phyloP scores from a whole-genome alignment of 2,888 invertebrate species.

The Cephus pygmeus region DNA sequence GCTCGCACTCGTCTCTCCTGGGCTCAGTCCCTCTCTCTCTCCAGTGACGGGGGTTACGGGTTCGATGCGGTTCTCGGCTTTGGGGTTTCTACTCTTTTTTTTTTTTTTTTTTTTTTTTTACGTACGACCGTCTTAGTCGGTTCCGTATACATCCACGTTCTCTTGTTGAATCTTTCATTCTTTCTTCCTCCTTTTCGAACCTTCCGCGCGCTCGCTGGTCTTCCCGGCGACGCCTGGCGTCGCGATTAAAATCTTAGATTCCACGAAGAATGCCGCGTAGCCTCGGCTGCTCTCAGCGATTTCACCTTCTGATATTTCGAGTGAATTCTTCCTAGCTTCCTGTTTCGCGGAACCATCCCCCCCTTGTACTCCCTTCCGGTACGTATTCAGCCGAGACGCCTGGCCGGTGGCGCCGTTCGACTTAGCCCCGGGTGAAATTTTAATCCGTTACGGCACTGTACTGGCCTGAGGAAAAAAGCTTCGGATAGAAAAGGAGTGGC shows the following conservation, averaged over 20 bases:
- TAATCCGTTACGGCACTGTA: neutral
- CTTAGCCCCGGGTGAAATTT: neutral
- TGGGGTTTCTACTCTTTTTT: conserved; percentile 26
- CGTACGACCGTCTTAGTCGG: neutral
- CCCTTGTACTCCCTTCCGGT: conserved; percentile 8
- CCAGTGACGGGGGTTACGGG: conserved; percentile 4
- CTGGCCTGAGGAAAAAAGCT: neutral
- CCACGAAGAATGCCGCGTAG: conserved; percentile 29
- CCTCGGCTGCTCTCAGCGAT: neutral
- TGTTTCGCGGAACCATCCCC: conserved; percentile 27
- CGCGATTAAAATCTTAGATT: conserved; percentile 43
- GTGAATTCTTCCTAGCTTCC: conserved; percentile 32
- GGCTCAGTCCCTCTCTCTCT: conserved; percentile 22
- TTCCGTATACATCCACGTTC: neutral
- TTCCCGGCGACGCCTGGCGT: conserved; percentile 12
- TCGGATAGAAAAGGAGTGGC: conserved; percentile 49
- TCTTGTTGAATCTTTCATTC: conserved; percentile 18
- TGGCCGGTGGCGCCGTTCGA: conserved; percentile 21
- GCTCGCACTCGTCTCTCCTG: conserved; percentile 13
- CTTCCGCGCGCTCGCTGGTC: neutral
- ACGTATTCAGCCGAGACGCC: neutral
- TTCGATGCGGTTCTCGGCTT: conserved; percentile 8
- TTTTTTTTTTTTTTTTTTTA: neutral
- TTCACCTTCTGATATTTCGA: neutral
- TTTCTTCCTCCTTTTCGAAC: neutral